Evolutionary conservation across 2,113 vertebrate genomes (phyloP), one percentile per base, ranked within the genome.

Genomic region (Erythrocercus mccallii): DNA sequence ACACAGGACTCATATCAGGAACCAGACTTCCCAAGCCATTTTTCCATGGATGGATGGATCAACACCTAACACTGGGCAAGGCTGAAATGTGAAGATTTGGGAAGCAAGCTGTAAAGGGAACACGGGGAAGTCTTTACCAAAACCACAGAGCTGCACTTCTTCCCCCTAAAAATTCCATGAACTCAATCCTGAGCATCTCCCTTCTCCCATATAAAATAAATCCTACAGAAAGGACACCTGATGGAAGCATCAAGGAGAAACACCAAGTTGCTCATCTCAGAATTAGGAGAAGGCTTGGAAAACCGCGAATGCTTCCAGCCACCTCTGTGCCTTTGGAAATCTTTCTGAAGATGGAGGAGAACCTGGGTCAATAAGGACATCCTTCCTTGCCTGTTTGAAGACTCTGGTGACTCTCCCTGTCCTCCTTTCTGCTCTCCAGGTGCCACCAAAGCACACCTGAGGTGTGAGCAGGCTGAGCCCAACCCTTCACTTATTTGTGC

Each of bases 171-270:
- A 95, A 42, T 11, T 18, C 37, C 62, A 56, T 27, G 6, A 68
- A 25, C 21, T 21, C 51, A 35, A 27, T 50, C 40, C n/a, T 0
- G 21, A 82, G 48, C 42, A 65, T 12, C 15, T 11, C 15, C 8
- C 5, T 12, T 27, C 66, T 66, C 86, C 35, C 0, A 0, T 4
- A 33, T 12, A 64, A 58, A 62, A 53, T 3, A 53, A 61, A 86
- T 40, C 57, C 47, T 1, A 8, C 16, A 58, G 54, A 69, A 87
- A 38, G 50, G 73, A 68, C 15, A 11, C 2, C 12, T 15, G 18
- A 28, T 1, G 17, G 42, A 58, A 76, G 30, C 53, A 33, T 33
- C 25, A 17, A 4, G 14, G 23, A 87, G 22, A 73, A 65, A 50
- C 35, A 42, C 5, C 4, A 50, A 40, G 23, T 5, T 30, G 38